These are phyloP conservation scores for Nycticorax nycticorax DNA, from an alignment of 2,113 vertebrate genomes.

Conservation along the genomic window DNA sequence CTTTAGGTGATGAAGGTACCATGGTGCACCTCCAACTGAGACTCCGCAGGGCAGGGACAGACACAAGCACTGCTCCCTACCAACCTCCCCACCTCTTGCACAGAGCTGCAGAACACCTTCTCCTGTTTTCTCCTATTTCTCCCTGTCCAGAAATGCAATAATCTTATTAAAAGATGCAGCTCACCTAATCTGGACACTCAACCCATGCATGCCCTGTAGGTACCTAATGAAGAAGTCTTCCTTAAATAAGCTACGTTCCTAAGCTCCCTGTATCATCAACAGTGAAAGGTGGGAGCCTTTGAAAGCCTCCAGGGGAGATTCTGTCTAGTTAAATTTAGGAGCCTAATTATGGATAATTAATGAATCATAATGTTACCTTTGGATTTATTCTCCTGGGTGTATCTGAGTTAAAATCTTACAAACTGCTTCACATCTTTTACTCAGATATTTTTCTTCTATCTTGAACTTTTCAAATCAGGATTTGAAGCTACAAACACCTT, in stretches of 20 bases:
- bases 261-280: background rate
- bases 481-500: constrained; percentile 33
- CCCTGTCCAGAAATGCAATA: background rate
- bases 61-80: background rate
- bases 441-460: constrained; percentile 46
- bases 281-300: constrained; percentile 17
- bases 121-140: background rate
- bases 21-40: background rate
- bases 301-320: constrained; percentile 36
- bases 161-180: background rate
- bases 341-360: constrained; percentile 47
- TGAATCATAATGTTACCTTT: constrained; percentile 49
- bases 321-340: constrained; percentile 55
- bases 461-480: constrained; percentile 51
- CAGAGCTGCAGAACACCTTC: background rate
- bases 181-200: background rate
- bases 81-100: background rate
- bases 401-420: constrained; percentile 26
- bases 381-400: constrained; percentile 33
- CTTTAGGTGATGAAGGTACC: background rate
- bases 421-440: constrained; percentile 36
- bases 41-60: background rate
- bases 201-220: background rate
- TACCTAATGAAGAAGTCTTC: background rate
- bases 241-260: constrained; percentile 13